Conservation (phyloP, 2,797 vertebrate genomes). For the Sebastes melanostomus region DNA sequence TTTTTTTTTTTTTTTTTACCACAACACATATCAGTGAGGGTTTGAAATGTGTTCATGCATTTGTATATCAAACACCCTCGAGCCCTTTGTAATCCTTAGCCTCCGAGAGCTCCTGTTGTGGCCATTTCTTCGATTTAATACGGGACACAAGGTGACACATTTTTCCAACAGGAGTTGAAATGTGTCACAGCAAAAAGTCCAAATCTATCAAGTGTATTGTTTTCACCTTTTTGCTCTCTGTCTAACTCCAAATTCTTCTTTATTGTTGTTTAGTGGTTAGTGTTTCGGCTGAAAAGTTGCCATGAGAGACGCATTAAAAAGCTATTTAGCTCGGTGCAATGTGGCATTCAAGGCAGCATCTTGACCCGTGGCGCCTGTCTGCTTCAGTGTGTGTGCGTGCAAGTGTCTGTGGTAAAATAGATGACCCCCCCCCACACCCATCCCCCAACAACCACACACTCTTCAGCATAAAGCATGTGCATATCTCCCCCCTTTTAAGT, state of each 20-base stretch:
- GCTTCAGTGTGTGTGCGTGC: conserved; percentile 25
- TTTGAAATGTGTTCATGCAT: not conserved
- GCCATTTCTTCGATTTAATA: not conserved
- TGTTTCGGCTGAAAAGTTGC: conserved; percentile 37
- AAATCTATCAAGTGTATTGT: not conserved
- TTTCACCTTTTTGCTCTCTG: not conserved
- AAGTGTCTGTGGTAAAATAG: conserved; percentile 42
- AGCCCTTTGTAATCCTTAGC: not conserved
- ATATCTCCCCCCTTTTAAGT: conserved; percentile 65
- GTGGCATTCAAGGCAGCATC: conserved; percentile 47
- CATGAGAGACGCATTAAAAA: conserved; percentile 29
- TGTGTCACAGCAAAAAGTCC: not conserved
- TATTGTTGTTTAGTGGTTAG: conserved; percentile 4
- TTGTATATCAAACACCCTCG: not conserved
- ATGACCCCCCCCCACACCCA: conserved; percentile 1
- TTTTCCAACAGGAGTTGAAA: not conserved
- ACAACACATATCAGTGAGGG: not conserved
- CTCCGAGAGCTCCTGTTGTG: not conserved
- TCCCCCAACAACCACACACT: conserved; percentile 42
- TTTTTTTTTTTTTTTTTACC: not conserved
- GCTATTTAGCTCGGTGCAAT: not conserved
- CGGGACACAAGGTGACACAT: not conserved
- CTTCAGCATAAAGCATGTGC: conserved; percentile 61
- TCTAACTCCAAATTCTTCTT: not conserved
- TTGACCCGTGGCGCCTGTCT: conserved; percentile 67